Evolutionary conservation across 2,797 vertebrate species (phyloP).

Genomic region (Pangasius larnaudii): DNA sequence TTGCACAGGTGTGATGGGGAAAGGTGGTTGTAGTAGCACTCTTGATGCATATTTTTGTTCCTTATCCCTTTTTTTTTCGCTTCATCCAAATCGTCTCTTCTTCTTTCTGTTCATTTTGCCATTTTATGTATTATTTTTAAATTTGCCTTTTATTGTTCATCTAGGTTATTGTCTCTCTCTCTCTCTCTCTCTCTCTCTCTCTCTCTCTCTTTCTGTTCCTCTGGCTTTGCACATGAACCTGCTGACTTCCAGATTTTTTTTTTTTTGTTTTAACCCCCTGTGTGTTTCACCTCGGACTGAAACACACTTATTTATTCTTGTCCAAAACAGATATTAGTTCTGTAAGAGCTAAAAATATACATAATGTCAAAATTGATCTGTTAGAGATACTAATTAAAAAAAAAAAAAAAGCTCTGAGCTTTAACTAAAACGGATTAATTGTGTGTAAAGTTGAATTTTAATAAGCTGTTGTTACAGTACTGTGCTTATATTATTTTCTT

Average conservation of each 20-base stretch:
- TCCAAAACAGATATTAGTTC: neutral
- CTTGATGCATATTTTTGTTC: neutral
- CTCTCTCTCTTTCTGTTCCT: neutral
- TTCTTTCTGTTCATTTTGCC: neutral
- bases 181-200: neutral
- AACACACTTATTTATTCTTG: slow-evolving; percentile 2
- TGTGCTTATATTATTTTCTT: neutral
- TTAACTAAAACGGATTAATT: neutral
- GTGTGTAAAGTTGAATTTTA: neutral
- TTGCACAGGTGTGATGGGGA: neutral
- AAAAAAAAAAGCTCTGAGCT: neutral
- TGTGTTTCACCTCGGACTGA: neutral
- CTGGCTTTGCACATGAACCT: slow-evolving; percentile 11
- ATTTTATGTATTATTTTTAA: slow-evolving; percentile 3
- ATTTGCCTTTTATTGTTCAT: neutral
- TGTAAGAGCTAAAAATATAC: neutral
- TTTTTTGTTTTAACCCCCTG: neutral
- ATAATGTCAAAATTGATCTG: neutral
- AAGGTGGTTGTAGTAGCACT: slow-evolving; percentile 39
- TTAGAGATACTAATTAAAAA: neutral
- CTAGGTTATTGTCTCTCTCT: no score
- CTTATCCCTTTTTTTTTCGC: neutral
- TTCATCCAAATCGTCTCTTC: neutral
- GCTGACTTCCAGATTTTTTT: slow-evolving; percentile 17
- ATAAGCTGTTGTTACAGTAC: slow-evolving; percentile 15